Base-by-base conservation (phyloP, 1,140 invertebrate genomes). In the Hormaphis cornu region DNA sequence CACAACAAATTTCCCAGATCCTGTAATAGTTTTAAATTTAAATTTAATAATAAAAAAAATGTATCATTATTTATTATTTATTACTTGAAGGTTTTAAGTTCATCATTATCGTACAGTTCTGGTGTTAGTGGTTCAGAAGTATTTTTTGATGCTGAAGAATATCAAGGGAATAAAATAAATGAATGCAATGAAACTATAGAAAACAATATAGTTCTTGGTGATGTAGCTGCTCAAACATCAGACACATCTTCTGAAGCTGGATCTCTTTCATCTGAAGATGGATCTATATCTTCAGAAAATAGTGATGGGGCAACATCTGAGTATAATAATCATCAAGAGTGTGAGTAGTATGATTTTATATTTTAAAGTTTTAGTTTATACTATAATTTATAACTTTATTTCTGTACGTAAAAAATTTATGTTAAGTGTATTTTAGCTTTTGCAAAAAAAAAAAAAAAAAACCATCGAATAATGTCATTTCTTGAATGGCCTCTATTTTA, bases 61-160 rank as follows among this genome's bases (percentile, higher is more conserved):
- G 10, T 56, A 20, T 26, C 2, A 58, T n/a, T n/a, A n/a, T n/a
- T n/a, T 61, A 28, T 28, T 70, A 10, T 70, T 30, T 28, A 44
- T 46, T 16, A n/a, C 28, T 48, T 53, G 18, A 12, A 71, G 61
- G 72, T 53, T 74, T 76, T 85, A 72, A 83, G 83, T 69, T 82
- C 83, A 73, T 86, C 86, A 3, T 78, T 86, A 52, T 89, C 87
- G 73, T 86, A 87, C 77, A 89, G 86, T 75, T 88, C 87, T 42
- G 87, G 86, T 9, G 82, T 88, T n/a, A 89, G 87, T 69, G 85
- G 87, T n/a, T 89, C 88, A 0, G 89, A 91, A 44, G 58, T 70
- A 77, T 91, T 89, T 80, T 91, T 87, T 77, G 89, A 91, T 79
- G 89, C 89, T n/a, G 85, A 88, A 77, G 88, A 90, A 66, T 72